These are phyloP conservation scores for Tursiops truncatus DNA, from an alignment of 2,113 vertebrate genomes.

Conservation along the genomic window DNA sequence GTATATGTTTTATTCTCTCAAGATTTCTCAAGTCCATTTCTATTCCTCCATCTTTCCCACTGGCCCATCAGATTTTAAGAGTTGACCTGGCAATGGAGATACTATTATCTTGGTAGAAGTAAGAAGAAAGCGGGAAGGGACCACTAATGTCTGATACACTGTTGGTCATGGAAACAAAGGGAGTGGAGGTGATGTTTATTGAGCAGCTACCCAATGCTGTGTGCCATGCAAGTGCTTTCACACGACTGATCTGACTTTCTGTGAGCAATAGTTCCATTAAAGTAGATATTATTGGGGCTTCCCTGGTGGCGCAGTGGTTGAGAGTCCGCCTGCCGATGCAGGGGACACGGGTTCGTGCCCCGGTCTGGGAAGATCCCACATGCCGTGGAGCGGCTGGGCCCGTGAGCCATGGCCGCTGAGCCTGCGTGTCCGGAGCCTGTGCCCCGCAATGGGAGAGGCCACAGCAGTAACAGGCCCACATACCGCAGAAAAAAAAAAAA, in stretches of 20 bases:
- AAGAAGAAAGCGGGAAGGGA: neutral
- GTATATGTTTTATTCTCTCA: neutral
- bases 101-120: neutral
- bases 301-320: too few species aligned
- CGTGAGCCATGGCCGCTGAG: too few species aligned
- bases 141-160: neutral
- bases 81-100: neutral
- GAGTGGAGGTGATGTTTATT: neutral
- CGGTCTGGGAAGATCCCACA: too few species aligned
- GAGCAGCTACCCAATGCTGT: neutral
- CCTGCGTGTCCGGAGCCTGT: too few species aligned
- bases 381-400: too few species aligned
- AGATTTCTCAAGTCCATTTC: neutral
- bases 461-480: too few species aligned
- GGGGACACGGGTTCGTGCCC: too few species aligned
- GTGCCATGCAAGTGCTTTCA: neutral
- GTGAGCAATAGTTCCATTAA: neutral
- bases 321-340: too few species aligned
- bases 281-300: neutral
- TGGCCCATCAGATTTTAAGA: neutral
- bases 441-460: accelerated
- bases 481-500: too few species aligned
- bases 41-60: neutral
- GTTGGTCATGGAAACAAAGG: neutral
- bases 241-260: neutral